Conservation (phyloP, 2,113 vertebrate genomes). For the Megaptera novaeangliae region DNA sequence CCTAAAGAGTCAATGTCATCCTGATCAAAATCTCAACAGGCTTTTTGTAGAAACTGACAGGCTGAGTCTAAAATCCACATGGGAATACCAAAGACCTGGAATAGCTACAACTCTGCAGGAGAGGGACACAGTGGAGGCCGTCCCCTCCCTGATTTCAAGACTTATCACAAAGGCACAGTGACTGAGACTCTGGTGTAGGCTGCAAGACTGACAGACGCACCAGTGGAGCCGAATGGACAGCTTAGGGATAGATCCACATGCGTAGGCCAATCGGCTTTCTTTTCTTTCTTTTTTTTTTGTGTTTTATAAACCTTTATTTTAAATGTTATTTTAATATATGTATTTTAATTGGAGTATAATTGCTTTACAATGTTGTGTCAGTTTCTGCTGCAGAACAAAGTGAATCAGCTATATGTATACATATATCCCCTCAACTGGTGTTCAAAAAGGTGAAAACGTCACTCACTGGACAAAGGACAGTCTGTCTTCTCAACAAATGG, state of each 20-base stretch:
- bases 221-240: too few relatives aligned
- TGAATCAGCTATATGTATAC: too few relatives aligned
- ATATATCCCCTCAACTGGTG: not conserved
- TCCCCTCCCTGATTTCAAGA: not conserved
- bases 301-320: too few relatives aligned
- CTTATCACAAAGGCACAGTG: not conserved
- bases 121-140: not conserved
- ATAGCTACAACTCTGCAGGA: not conserved
- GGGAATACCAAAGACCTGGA: not conserved
- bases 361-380: too few relatives aligned
- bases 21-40: not conserved
- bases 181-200: not conserved
- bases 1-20: not conserved
- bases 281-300: too few relatives aligned
- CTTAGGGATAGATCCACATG: not conserved
- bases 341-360: too few relatives aligned
- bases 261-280: not conserved
- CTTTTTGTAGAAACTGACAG: not conserved
- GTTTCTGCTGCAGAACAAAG: too few relatives aligned
- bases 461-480: not conserved
- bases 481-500: not conserved
- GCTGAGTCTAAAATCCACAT: not conserved
- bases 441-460: not conserved
- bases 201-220: not conserved
- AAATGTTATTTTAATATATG: too few relatives aligned